phyloP scores from a whole-genome alignment of 2,888 invertebrate species.

The Archips crataeganus region DNA sequence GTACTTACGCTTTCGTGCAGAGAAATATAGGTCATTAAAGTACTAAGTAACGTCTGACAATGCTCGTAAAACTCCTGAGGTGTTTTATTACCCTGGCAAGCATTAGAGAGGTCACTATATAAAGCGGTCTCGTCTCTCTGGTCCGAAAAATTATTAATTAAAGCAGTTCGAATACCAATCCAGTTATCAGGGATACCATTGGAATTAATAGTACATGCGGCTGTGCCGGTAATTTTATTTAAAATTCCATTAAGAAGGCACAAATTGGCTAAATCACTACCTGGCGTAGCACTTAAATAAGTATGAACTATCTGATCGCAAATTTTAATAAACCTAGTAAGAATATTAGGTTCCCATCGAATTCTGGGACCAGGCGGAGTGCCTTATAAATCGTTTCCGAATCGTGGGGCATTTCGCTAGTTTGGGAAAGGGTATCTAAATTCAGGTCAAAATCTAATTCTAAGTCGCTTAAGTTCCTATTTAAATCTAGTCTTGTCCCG shows the following conservation, averaged over 20 bases:
- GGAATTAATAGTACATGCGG: not conserved
- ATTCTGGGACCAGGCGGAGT: not conserved
- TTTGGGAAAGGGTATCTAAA: too few relatives aligned
- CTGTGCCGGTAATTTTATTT: not conserved
- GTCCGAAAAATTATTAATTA: conserved; percentile 48
- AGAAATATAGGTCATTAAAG: conserved; percentile 47
- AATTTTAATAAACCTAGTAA: not conserved
- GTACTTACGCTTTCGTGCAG: conserved; percentile 36
- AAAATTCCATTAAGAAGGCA: not conserved
- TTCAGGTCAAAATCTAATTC: too few relatives aligned
- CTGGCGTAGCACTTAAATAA: too few relatives aligned
- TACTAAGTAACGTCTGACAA: conserved; percentile 48
- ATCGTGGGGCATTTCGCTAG: too few relatives aligned
- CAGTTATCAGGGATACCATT: not conserved
- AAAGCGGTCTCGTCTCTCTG: conserved; percentile 49
- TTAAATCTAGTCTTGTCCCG: too few relatives aligned
- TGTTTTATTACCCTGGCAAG: conserved; percentile 17
- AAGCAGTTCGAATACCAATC: not conserved
- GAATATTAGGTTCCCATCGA: not conserved
- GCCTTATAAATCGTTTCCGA: not conserved
- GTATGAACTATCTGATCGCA: not conserved
- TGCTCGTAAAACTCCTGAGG: conserved; percentile 44
- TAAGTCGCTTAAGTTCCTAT: too few relatives aligned
- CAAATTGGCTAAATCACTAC: not conserved
- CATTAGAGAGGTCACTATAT: conserved; percentile 34